Base-by-base conservation (phyloP, 1,140 invertebrate genomes). In the Eciton burchellii region DNA sequence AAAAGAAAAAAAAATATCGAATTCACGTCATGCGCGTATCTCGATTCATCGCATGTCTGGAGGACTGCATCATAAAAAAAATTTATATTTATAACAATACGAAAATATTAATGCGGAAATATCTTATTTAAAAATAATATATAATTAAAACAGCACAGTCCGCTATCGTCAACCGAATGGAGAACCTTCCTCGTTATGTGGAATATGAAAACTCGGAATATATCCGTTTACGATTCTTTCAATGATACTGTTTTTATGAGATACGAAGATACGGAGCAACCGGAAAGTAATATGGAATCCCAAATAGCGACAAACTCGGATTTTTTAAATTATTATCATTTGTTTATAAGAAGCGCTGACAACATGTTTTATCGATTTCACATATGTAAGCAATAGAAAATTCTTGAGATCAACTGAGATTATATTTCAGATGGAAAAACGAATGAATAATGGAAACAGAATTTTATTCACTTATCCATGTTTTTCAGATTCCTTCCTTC, bases 401-500 rank as follows among this genome's bases (percentile, higher is more conserved):
- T 6, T 35, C 21, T 9, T 49, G 0, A 54, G 62, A 19, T 62
- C 0, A 70, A 3, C 14, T 3, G 41, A 26, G 45, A 47, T 47
- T 6, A 35, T 1, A 35, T 41, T 66, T 43, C 9, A 66, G 14
- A 43, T 43, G 1, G 0, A 26, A 2, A 3, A 65, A 47, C 0
- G 16, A 43, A 26, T 0, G 8, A 72, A 3, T 43, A 59, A 29
- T 4, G 26, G 60, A 9, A 3, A 35, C n/a, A 8, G 6, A 35
- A 45, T 19, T 19, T 19, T 5, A 73, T 41, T 0, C 1, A 8
- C 1, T 8, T 41, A 70, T 35, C 2, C 0, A 21, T 4, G 1
- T 24, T 16, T 82, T 85, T 47, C 70, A 90, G 89, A 89, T 47
- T 3, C 19, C 9, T 90, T 88, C 29, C 24, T 87, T 3, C n/a